Conservation (phyloP, 2,113 vertebrate genomes). For the Brevimyrus niger region DNA sequence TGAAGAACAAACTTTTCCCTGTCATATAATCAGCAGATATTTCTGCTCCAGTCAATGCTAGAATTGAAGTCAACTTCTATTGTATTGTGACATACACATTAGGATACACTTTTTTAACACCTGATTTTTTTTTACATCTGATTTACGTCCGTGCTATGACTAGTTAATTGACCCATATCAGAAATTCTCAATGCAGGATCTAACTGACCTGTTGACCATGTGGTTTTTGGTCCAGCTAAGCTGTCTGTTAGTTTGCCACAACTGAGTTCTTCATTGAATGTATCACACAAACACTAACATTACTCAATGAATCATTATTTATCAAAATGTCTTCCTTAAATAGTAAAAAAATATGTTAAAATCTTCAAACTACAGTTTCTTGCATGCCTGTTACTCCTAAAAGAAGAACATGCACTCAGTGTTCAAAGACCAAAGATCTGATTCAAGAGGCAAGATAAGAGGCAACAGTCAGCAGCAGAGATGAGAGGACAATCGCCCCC, state of each 20-base stretch:
- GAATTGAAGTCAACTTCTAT: neutral
- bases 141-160: neutral
- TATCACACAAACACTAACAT: neutral
- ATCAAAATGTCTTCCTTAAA: neutral
- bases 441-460: neutral
- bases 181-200: neutral
- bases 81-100: neutral
- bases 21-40: neutral
- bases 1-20: neutral
- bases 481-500: too few relatives aligned
- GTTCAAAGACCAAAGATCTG: neutral
- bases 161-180: neutral
- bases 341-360: neutral
- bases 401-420: neutral
- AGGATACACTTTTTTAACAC: neutral
- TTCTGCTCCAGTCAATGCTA: neutral
- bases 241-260: neutral
- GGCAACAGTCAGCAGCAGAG: neutral
- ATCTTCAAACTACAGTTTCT: neutral
- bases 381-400: neutral
- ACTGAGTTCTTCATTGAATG: neutral
- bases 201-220: neutral
- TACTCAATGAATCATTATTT: neutral
- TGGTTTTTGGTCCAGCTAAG: neutral
- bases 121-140: neutral